Conservation (phyloP, 2,888 invertebrate species). For the Clistopyga incitator region DNA sequence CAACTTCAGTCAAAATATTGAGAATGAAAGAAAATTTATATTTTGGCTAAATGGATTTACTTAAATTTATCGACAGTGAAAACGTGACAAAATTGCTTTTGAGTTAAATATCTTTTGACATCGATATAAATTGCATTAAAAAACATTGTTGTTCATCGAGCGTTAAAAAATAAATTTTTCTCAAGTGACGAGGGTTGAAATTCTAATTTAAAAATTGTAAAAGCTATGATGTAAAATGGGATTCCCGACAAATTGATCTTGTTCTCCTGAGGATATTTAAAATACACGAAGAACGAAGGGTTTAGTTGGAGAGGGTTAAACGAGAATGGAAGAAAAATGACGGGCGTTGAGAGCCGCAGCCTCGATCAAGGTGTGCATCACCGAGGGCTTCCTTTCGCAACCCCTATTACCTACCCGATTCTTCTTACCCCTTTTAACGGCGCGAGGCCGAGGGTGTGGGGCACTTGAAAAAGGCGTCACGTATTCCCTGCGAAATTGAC, state of each 20-base stretch:
- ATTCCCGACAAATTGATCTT: constrained; percentile 1
- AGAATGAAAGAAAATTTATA: too few species aligned
- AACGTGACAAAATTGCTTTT: too few species aligned
- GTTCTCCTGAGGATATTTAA: not conserved
- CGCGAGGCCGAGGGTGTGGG: constrained; percentile 20
- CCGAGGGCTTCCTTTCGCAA: constrained; percentile 49
- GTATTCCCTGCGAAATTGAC: constrained; percentile 83
- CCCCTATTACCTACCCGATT: constrained; percentile 42
- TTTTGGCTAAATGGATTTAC: too few species aligned
- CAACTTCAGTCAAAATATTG: too few species aligned
- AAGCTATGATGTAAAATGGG: not conserved
- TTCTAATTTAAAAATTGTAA: not conserved
- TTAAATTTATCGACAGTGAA: too few species aligned
- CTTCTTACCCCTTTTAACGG: constrained; percentile 72
- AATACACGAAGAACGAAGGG: constrained; percentile 39
- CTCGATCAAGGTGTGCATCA: constrained; percentile 64
- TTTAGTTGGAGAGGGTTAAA: constrained; percentile 39
- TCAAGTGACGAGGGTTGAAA: too few species aligned
- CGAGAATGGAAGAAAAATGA: constrained; percentile 65
- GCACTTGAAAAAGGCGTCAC: constrained; percentile 83
- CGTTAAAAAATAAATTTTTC: too few species aligned
- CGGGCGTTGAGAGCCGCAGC: constrained; percentile 59
- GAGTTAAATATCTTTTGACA: too few species aligned
- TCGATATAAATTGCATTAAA: too few species aligned
- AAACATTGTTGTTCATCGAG: too few species aligned